Evolutionary conservation across 2,888 invertebrate genomes (phyloP).

Genomic region (Yponomeuta sedellus): DNA sequence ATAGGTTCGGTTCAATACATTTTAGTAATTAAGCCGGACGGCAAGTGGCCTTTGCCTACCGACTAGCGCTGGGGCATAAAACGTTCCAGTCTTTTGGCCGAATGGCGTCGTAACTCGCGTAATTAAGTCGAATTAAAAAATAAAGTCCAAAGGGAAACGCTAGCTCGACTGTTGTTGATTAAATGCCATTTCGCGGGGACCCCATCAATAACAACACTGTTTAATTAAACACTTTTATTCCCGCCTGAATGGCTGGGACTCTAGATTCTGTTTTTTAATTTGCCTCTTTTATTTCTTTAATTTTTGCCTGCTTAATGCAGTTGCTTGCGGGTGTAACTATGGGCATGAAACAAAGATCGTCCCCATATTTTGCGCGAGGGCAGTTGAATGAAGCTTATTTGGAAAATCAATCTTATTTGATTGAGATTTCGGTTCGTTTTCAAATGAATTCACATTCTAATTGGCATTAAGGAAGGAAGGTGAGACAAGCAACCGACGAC

Average conservation of each 20-base stretch:
- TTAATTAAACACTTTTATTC: slow-evolving; percentile 74
- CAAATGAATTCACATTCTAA: slow-evolving; percentile 4
- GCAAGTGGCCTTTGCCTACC: slow-evolving; percentile 25
- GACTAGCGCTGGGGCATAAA: slow-evolving; percentile 56
- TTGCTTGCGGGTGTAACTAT: slow-evolving; percentile 34
- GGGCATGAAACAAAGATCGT: slow-evolving; percentile 39
- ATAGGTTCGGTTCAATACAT: slow-evolving; percentile 23
- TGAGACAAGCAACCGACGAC: too few species aligned
- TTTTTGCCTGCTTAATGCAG: slow-evolving; percentile 52
- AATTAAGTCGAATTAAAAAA: slow-evolving; percentile 71
- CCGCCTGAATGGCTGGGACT: slow-evolving; percentile 56
- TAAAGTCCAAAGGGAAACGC: slow-evolving; percentile 47
- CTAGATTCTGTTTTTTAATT: slow-evolving; percentile 56
- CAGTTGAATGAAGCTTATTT: slow-evolving; percentile 1
- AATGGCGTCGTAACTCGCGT: slow-evolving; percentile 61
- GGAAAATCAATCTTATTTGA: slow-evolving; percentile 7
- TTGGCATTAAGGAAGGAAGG: slow-evolving; percentile 5
- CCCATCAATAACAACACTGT: slow-evolving; percentile 71
- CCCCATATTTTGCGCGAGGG: slow-evolving; percentile 23
- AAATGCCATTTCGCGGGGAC: slow-evolving; percentile 71
- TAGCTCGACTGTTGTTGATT: slow-evolving; percentile 56
- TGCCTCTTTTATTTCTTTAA: slow-evolving; percentile 41
- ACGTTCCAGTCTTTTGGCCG: slow-evolving; percentile 45
- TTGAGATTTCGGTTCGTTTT: slow-evolving; percentile 4
- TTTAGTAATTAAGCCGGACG: slow-evolving; percentile 46